These are phyloP conservation scores for Uropetala carovei DNA, from an alignment of 2,888 invertebrate genomes.

Conservation along the genomic window DNA sequence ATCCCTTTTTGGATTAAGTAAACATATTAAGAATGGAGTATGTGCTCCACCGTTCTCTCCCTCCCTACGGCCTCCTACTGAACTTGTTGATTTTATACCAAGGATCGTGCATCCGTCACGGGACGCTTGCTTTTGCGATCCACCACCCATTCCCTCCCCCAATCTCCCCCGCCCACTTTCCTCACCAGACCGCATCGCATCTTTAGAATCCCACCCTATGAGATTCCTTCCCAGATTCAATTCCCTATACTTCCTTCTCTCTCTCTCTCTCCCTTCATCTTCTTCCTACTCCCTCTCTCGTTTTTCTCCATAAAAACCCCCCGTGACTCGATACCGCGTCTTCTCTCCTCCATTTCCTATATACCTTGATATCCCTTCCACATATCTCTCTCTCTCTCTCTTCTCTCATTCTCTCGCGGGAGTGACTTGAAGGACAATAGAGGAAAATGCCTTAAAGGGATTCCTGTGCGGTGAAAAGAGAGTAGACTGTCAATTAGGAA, in stretches of 20 bases:
- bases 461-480: background rate
- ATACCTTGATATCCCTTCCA: background rate
- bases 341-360: background rate
- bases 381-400: background rate
- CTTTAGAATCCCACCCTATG: background rate
- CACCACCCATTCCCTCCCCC: background rate
- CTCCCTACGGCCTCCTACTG: background rate
- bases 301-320: background rate
- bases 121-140: background rate
- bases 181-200: background rate
- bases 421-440: background rate
- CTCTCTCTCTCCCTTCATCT: too few species aligned
- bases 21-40: too few species aligned
- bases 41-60: too few species aligned
- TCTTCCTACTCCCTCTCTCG: background rate
- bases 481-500: conserved; percentile 22
- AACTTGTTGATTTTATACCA: background rate
- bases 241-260: background rate
- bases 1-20: too few species aligned
- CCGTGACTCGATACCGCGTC: background rate
- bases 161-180: background rate
- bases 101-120: background rate
- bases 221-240: background rate
- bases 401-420: background rate
- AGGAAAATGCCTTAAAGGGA: conserved; percentile 13